Percentiles rank a stretch among this genome's conserved stretches.
Evolutionary conservation across 2,888 invertebrate species (phyloP).

Genomic region (Polyommatus icarus): DNA sequence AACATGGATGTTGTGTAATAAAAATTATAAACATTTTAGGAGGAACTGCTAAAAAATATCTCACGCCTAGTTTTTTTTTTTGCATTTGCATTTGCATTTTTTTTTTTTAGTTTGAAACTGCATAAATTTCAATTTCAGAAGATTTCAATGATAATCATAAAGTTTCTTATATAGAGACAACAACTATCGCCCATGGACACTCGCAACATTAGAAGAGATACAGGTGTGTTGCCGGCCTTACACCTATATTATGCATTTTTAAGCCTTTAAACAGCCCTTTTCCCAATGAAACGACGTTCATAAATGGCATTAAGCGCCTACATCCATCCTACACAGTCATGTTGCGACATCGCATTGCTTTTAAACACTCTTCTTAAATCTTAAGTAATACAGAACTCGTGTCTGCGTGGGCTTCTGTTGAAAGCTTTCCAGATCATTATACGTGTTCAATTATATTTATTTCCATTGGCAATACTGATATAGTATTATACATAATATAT

Average conservation of each 20-base stretch:
- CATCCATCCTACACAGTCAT: neutral
- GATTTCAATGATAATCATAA: no score
- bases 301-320: neutral
- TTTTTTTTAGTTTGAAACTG: neutral
- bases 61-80: neutral
- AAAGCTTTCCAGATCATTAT: neutral
- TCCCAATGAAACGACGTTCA: neutral
- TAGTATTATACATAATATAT: no score
- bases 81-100: neutral
- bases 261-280: neutral
- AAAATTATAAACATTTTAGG: neutral
- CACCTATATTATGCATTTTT: neutral
- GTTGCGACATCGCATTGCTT: neutral
- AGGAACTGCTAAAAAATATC: neutral
- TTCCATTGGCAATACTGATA: neutral
- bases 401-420: neutral
- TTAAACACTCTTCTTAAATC: constrained; percentile 10
- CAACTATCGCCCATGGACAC: no score
- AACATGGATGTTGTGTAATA: neutral
- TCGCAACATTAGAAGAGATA: no score
- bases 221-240: no score
- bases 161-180: no score
- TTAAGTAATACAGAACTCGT: neutral
- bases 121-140: neutral
- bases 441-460: neutral